Evolutionary conservation across 2,888 invertebrate genomes (phyloP).

Genomic region (Drosophila maculinotata): DNA sequence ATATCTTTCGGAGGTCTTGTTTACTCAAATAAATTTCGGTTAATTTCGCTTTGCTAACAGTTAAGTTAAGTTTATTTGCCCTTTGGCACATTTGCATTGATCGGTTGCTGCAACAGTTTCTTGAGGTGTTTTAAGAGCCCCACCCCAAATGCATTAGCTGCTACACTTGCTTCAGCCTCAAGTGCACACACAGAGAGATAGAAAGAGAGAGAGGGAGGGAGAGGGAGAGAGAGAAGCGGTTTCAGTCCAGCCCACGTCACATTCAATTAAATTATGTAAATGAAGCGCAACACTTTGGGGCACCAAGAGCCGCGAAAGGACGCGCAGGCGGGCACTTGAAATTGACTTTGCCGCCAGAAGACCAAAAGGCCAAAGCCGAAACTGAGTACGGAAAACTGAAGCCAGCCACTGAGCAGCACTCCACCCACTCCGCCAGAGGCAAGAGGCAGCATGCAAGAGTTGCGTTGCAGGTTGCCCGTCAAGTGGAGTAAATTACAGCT

Average conservation of each 20-base stretch:
- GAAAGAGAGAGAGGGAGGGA: background rate
- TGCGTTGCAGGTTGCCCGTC: slow-evolving; percentile 53
- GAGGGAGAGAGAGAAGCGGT: background rate
- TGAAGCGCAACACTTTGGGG: slow-evolving; percentile 72
- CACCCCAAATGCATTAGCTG: slow-evolving; percentile 69
- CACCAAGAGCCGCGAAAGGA: slow-evolving; percentile 26
- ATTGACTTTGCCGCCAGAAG: slow-evolving; percentile 52
- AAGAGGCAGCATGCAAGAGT: slow-evolving; percentile 18
- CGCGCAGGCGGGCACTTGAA: slow-evolving; percentile 25
- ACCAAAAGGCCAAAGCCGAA: slow-evolving; percentile 25
- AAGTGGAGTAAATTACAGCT: slow-evolving; percentile 71
- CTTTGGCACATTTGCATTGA: slow-evolving; percentile 1
- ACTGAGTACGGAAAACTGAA: slow-evolving; percentile 9
- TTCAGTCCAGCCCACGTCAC: slow-evolving; percentile 60
- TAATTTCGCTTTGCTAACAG: background rate
- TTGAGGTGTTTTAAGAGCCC: slow-evolving; percentile 64
- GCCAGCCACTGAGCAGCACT: slow-evolving; percentile 43
- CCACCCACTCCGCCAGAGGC: slow-evolving; percentile 71
- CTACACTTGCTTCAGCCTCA: slow-evolving; percentile 64
- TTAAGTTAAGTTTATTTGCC: background rate
- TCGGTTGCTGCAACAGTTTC: slow-evolving; percentile 7
- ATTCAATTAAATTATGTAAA: slow-evolving; percentile 83
- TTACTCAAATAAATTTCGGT: too few relatives aligned
- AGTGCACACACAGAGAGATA: background rate
- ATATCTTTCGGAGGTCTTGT: too few relatives aligned